A percentile compares a stretch with the other conserved stretches of the same genome.
phyloP scores from a whole-genome alignment of 2,888 invertebrate genomes.

The Atrina japonica region DNA sequence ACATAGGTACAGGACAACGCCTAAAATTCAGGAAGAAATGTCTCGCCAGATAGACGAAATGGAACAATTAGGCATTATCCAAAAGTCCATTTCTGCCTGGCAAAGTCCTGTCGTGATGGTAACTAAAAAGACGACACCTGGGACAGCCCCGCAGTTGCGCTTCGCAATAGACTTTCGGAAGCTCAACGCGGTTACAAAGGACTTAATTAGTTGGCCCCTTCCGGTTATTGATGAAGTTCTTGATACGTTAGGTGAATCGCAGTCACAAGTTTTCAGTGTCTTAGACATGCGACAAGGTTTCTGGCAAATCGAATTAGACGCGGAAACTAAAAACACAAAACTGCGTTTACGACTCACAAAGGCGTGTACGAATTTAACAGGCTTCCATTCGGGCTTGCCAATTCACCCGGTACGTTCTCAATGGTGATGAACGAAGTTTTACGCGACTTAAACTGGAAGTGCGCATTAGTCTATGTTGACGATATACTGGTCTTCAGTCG shows the following conservation, averaged over 20 bases:
- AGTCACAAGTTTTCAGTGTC: constrained; percentile 7
- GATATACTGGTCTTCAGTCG: constrained; percentile 48
- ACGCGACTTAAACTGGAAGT: constrained; percentile 13
- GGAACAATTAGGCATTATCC: constrained; percentile 17
- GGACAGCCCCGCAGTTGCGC: neutral
- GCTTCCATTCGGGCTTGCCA: constrained; percentile 52
- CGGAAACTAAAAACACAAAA: constrained; percentile 14
- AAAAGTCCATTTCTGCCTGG: constrained; percentile 21
- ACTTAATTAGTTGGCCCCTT: constrained; percentile 4
- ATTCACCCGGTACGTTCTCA: constrained; percentile 31
- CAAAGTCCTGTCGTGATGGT: constrained; percentile 4
- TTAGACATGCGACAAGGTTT: constrained; percentile 10
- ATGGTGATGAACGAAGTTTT: constrained; percentile 44
- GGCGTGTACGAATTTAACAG: constrained; percentile 46
- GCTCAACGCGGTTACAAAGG: constrained; percentile 9
- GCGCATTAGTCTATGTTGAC: constrained; percentile 45
- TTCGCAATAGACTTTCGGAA: constrained; percentile 2
- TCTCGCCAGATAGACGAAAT: neutral
- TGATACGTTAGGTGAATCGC: constrained; percentile 10
- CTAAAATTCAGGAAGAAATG: constrained; percentile 6
- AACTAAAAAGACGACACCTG: neutral
- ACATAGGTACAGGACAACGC: constrained; percentile 2
- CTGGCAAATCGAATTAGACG: constrained; percentile 7
- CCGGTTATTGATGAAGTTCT: constrained; percentile 11
- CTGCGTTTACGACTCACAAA: constrained; percentile 31